Conservation (phyloP, 2,888 invertebrate genomes). For the Acrobasis consociella region DNA sequence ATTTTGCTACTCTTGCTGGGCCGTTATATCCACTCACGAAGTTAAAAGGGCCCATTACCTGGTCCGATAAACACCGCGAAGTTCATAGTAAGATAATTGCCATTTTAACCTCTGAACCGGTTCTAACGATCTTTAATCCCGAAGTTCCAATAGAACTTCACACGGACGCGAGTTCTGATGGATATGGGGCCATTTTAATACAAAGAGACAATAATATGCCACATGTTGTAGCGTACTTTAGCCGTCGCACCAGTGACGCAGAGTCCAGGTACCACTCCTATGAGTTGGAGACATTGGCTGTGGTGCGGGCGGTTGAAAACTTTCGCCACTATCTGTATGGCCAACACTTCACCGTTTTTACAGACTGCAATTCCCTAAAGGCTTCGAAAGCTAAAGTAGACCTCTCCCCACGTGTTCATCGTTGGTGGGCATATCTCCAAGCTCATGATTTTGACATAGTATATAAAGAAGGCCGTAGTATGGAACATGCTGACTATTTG, state of each 20-base stretch:
- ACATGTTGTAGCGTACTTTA: slow-evolving; percentile 12
- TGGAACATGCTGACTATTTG: slow-evolving; percentile 39
- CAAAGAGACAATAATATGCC: slow-evolving; percentile 29
- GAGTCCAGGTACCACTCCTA: too few relatives aligned
- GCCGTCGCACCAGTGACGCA: too few relatives aligned
- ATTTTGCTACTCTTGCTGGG: slow-evolving; percentile 30
- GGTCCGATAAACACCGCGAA: slow-evolving; percentile 30
- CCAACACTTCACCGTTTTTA: neutral
- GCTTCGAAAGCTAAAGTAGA: neutral
- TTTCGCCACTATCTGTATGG: slow-evolving; percentile 31
- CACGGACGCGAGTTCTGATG: slow-evolving; percentile 36
- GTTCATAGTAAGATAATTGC: slow-evolving; percentile 27
- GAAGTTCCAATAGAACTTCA: slow-evolving; percentile 31
- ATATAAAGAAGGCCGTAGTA: slow-evolving; percentile 31
- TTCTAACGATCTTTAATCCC: slow-evolving; percentile 35
- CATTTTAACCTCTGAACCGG: slow-evolving; percentile 31
- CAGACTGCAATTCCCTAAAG: neutral
- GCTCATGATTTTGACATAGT: slow-evolving; percentile 31
- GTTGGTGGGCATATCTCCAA: slow-evolving; percentile 27
- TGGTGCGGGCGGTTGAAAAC: slow-evolving; percentile 34
- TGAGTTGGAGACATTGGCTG: slow-evolving; percentile 27
- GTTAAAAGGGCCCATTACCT: slow-evolving; percentile 33
- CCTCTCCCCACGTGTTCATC: neutral
- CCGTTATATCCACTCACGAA: slow-evolving; percentile 41
- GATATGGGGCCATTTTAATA: slow-evolving; percentile 36